A percentile compares a stretch with the other conserved stretches of the same genome.
These are phyloP conservation scores for Chromis chromis DNA, from an alignment of 2,797 vertebrate species.

Conservation along the genomic window DNA sequence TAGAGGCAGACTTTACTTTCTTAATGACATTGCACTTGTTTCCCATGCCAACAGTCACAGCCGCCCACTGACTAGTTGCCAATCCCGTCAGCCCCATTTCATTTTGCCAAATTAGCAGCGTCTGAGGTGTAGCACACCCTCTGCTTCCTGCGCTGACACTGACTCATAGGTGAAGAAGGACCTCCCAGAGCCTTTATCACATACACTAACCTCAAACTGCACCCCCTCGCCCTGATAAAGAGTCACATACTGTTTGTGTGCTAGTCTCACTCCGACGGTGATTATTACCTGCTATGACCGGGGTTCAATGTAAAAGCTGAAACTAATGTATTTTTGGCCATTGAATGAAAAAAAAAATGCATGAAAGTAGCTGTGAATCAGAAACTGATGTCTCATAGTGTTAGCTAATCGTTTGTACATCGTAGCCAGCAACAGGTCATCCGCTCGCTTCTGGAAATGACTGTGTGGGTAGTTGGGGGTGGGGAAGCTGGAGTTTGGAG, in stretches of 20 bases:
- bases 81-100: slow-evolving; percentile 30
- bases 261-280: slow-evolving; percentile 29
- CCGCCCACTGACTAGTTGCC: slow-evolving; percentile 46
- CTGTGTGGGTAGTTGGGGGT: background rate
- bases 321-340: slow-evolving; percentile 66
- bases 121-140: slow-evolving; percentile 47
- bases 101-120: slow-evolving; percentile 64
- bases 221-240: slow-evolving; percentile 3
- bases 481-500: background rate
- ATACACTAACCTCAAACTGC: slow-evolving; percentile 33
- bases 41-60: slow-evolving; percentile 39
- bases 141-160: slow-evolving; percentile 53
- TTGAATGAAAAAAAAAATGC: slow-evolving; percentile 76
- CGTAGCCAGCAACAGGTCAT: slow-evolving; percentile 49
- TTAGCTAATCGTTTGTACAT: slow-evolving; percentile 58
- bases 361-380: slow-evolving; percentile 72
- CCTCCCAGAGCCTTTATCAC: slow-evolving; percentile 43
- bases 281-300: slow-evolving; percentile 32
- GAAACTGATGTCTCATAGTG: slow-evolving; percentile 56
- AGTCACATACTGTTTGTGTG: slow-evolving; percentile 31
- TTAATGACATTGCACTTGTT: slow-evolving; percentile 46
- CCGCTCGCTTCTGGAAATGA: slow-evolving; percentile 33
- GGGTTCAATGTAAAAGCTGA: slow-evolving; percentile 63
- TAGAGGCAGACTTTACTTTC: slow-evolving; percentile 33
- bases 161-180: slow-evolving; percentile 51